Conservation (phyloP, 2,888 invertebrate species). For the Orthosia gracilis region DNA sequence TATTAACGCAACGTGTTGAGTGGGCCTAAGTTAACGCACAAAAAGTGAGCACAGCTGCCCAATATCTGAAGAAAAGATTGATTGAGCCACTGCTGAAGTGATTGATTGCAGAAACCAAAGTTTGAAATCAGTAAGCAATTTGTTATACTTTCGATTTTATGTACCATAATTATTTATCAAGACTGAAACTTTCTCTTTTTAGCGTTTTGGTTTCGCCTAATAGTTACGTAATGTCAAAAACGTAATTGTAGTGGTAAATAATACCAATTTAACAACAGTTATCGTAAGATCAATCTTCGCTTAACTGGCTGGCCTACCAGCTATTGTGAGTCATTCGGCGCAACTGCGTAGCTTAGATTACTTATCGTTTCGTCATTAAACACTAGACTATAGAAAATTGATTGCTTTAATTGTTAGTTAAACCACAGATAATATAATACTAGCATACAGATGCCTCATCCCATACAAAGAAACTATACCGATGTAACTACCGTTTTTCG, state of each 20-base stretch:
- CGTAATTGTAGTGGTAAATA: constrained; percentile 58
- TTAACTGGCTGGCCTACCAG: constrained; percentile 55
- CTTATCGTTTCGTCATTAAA: constrained; percentile 57
- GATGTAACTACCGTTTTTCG: too few relatives aligned
- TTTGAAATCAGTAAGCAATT: constrained; percentile 78
- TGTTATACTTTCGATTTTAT: constrained; percentile 83
- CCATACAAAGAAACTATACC: background rate
- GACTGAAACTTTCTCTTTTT: constrained; percentile 82
- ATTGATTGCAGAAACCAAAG: constrained; percentile 76
- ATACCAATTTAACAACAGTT: constrained; percentile 62
- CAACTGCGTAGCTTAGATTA: constrained; percentile 59
- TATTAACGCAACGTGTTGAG: constrained; percentile 53
- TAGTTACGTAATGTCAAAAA: constrained; percentile 70
- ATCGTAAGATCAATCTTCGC: constrained; percentile 63
- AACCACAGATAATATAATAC: background rate
- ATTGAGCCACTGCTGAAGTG: constrained; percentile 66
- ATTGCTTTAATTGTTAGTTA: constrained; percentile 44
- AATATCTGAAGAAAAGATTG: constrained; percentile 52
- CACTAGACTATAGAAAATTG: constrained; percentile 49
- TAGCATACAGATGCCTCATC: too few relatives aligned
- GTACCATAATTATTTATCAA: constrained; percentile 79
- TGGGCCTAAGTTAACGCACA: constrained; percentile 48
- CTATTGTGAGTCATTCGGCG: constrained; percentile 60
- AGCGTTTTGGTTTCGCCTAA: constrained; percentile 71
- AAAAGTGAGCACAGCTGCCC: constrained; percentile 49